Evolutionary conservation across 2,888 invertebrate species (phyloP).

Genomic region (Eupeodes luniger): DNA sequence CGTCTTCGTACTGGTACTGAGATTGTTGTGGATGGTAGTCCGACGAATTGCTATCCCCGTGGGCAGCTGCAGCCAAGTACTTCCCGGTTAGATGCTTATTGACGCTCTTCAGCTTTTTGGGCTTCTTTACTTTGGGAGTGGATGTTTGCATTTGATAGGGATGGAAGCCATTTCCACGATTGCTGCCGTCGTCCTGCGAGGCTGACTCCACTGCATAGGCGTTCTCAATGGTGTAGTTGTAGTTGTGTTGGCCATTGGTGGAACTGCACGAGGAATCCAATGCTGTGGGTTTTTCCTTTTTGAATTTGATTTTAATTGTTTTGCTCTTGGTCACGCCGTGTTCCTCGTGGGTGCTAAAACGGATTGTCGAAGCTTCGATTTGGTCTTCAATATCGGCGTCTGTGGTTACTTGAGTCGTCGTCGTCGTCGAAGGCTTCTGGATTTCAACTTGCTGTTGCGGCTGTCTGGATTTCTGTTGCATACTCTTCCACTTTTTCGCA

Average conservation of each 20-base stretch:
- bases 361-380: slow-evolving; percentile 82
- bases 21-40: slow-evolving; percentile 64
- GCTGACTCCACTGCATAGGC: slow-evolving; percentile 78
- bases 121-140: slow-evolving; percentile 81
- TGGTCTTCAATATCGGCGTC: slow-evolving; percentile 80
- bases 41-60: slow-evolving; percentile 82
- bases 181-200: slow-evolving; percentile 70
- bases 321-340: slow-evolving; percentile 82
- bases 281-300: slow-evolving; percentile 79
- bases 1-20: slow-evolving; percentile 77
- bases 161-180: slow-evolving; percentile 81
- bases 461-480: slow-evolving; percentile 70
- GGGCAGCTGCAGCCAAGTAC: slow-evolving; percentile 77
- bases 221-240: slow-evolving; percentile 82
- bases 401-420: slow-evolving; percentile 9
- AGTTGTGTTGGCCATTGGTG: slow-evolving; percentile 80
- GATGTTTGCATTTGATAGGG: slow-evolving; percentile 82
- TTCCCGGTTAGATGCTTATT: slow-evolving; percentile 78
- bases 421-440: background rate
- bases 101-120: slow-evolving; percentile 76
- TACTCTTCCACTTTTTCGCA: slow-evolving; percentile 79
- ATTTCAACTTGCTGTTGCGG: slow-evolving; percentile 24
- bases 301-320: slow-evolving; percentile 84
- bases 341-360: slow-evolving; percentile 81
- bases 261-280: slow-evolving; percentile 74